Conservation (phyloP, 1,140 invertebrate genomes). For the Drosophila lini region DNA sequence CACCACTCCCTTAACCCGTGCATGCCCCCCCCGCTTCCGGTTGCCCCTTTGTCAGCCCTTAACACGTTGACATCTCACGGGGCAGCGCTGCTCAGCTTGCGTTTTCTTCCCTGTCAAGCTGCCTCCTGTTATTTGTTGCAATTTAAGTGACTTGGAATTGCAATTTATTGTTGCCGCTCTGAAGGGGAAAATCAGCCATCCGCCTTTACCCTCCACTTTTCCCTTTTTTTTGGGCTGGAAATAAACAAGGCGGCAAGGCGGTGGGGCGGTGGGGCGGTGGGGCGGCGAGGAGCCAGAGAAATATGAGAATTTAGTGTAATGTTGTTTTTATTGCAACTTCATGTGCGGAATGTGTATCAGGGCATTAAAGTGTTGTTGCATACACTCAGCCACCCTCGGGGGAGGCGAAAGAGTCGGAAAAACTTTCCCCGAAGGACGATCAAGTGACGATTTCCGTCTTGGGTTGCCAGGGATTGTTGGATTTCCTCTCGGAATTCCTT, state of each 20-base stretch:
- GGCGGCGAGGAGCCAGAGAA: constrained; percentile 14
- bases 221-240: constrained; percentile 29
- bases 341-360: constrained; percentile 70
- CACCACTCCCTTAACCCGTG: constrained; percentile 3
- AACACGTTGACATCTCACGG: constrained; percentile 76
- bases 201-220: neutral
- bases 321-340: constrained; percentile 75
- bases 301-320: constrained; percentile 79
- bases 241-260: constrained; percentile 28
- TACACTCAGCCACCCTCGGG: constrained; percentile 16
- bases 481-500: constrained; percentile 1
- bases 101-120: constrained; percentile 66
- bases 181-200: constrained; percentile 29
- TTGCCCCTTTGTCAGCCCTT: constrained; percentile 40
- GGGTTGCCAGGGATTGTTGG: constrained; percentile 1
- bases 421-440: constrained; percentile 27
- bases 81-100: constrained; percentile 47
- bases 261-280: neutral
- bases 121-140: constrained; percentile 79
- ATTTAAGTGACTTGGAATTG: constrained; percentile 83
- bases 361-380: constrained; percentile 57
- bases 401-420: neutral
- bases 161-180: constrained; percentile 71
- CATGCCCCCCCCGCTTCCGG: neutral
- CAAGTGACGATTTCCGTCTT: constrained; percentile 27